These are phyloP conservation scores for Alca torda DNA, from an alignment of 2,797 vertebrate genomes.

Conservation along the genomic window DNA sequence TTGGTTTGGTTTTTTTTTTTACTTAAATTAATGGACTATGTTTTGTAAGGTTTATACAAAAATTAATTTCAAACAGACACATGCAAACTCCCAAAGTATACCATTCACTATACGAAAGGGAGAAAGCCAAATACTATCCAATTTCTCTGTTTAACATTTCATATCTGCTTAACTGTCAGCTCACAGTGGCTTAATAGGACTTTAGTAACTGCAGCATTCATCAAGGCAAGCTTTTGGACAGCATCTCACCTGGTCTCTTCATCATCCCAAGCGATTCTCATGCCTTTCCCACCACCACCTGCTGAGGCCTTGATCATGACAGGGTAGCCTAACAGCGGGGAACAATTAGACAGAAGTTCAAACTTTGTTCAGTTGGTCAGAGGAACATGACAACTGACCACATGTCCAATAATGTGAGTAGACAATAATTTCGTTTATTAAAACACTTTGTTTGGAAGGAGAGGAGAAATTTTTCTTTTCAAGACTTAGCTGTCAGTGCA, in stretches of 20 bases:
- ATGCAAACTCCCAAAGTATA: not conserved
- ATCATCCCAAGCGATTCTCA: conserved; percentile 96
- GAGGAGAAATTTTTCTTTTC: not conserved
- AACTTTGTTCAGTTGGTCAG: conserved; percentile 91
- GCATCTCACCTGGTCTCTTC: conserved; percentile 92
- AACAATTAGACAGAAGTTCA: conserved; percentile 91
- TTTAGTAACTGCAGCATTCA: conserved; percentile 72
- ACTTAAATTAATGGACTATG: not conserved
- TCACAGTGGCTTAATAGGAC: conserved; percentile 62
- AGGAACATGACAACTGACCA: conserved; percentile 93
- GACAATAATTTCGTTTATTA: conserved; percentile 78
- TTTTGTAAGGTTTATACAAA: not conserved
- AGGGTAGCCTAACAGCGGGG: conserved; percentile 95
- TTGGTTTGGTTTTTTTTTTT: not conserved
- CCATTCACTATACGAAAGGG: not conserved
- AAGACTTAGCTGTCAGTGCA: conserved; percentile 22
- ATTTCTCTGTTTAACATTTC: conserved; percentile 50
- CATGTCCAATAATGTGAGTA: conserved; percentile 83
- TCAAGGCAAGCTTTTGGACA: conserved; percentile 77
- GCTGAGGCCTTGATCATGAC: conserved; percentile 99
- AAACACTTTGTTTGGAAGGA: conserved; percentile 66
- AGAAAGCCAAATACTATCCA: conserved; percentile 43
- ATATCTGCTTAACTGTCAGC: conserved; percentile 71
- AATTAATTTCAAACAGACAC: not conserved
- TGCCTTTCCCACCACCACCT: conserved; percentile 91